Conservation (phyloP, 2,113 vertebrate species). For the Anser cygnoides region DNA sequence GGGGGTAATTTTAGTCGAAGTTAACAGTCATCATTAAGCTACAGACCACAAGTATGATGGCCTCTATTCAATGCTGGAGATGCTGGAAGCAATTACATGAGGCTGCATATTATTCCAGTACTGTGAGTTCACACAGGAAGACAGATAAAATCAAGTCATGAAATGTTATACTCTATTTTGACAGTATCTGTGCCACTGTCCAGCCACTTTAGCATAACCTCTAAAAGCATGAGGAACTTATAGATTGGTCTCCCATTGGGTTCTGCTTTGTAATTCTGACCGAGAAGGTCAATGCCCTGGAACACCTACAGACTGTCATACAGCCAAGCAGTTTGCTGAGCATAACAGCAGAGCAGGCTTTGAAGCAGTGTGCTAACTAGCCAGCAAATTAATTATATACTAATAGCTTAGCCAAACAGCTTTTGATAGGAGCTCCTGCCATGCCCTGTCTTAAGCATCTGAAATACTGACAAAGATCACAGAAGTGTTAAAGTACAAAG, state of each 20-base stretch:
- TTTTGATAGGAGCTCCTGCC: background rate
- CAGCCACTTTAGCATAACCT: background rate
- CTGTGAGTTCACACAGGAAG: background rate
- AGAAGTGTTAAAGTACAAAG: background rate
- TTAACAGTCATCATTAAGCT: background rate
- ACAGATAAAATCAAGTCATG: background rate
- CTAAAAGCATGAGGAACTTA: background rate
- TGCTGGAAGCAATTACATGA: background rate
- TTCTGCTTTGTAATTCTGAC: background rate
- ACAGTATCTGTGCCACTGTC: background rate
- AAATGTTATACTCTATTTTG: background rate
- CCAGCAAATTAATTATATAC: background rate
- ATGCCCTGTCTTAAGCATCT: background rate
- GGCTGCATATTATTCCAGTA: background rate
- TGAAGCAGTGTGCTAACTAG: background rate
- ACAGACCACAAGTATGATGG: background rate
- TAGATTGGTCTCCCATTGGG: rapidly evolving
- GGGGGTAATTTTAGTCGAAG: background rate
- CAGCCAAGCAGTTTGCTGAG: background rate
- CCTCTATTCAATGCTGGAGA: background rate
- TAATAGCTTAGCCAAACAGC: background rate
- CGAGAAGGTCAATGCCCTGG: background rate
- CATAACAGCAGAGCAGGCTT: background rate
- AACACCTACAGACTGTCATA: background rate
- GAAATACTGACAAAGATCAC: background rate